A percentile compares a stretch with the other conserved stretches of the same genome.
phyloP scores from a whole-genome alignment of 2,888 invertebrate genomes.

The Invenusta paracnida region DNA sequence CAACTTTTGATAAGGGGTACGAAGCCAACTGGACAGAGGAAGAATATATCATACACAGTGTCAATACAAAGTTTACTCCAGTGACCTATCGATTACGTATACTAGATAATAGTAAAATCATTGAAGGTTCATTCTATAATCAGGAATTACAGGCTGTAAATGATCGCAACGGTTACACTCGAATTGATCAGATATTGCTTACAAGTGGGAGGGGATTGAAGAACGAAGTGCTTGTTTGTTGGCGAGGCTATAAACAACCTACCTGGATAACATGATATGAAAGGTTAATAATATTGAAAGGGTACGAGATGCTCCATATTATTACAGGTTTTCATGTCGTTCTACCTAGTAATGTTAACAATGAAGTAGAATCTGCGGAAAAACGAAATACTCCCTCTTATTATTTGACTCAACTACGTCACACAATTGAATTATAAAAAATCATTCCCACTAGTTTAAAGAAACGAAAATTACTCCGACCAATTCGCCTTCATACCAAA shows the following conservation, averaged over 20 bases:
- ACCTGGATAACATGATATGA: neutral
- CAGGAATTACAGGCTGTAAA: neutral
- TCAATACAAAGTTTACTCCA: neutral
- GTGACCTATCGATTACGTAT: neutral
- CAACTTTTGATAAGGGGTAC: neutral
- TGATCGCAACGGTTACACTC: neutral
- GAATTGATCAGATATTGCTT: neutral
- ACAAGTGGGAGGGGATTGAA: neutral
- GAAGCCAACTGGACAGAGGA: neutral
- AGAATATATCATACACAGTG: neutral
- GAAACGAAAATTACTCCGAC: neutral
- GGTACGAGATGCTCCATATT: neutral
- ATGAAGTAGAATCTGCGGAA: neutral
- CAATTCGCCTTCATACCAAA: neutral
- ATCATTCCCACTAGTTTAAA: too few relatives aligned
- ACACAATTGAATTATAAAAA: neutral
- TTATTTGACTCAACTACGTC: neutral
- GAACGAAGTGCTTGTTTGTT: neutral
- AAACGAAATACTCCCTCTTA: neutral
- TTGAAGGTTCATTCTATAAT: neutral
- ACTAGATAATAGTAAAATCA: neutral
- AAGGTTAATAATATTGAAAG: neutral
- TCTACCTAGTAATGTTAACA: neutral
- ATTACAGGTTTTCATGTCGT: neutral
- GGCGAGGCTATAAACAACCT: neutral